Evolutionary conservation across 2,113 vertebrate species (phyloP).

Genomic region (Catagonus wagneri): DNA sequence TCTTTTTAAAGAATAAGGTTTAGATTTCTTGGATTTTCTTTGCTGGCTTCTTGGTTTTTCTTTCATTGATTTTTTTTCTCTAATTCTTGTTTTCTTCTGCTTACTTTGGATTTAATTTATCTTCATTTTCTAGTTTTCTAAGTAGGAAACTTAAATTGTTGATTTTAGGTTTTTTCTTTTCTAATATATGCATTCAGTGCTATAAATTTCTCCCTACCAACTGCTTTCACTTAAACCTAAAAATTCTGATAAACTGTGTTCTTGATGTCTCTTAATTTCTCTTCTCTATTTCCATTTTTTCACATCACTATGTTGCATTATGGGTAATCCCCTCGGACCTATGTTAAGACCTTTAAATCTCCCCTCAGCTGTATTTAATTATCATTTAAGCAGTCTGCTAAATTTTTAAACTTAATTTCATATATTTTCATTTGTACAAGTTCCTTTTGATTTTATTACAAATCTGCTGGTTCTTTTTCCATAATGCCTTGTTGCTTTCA

Average conservation of each 20-base stretch:
- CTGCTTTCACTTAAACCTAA: not conserved
- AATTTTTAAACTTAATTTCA: not conserved
- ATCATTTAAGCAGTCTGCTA: not conserved
- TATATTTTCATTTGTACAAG: not conserved
- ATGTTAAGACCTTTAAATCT: not conserved
- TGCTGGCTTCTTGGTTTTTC: not conserved
- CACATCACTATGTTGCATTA: not conserved
- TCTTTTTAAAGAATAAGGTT: not conserved
- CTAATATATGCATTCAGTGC: not conserved
- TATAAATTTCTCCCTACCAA: not conserved
- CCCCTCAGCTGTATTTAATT: not conserved
- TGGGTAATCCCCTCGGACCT: not conserved
- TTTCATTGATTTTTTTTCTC: not conserved
- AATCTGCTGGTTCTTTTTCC: not conserved
- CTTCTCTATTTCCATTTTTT: not conserved
- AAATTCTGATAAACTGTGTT: not conserved
- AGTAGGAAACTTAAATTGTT: not conserved
- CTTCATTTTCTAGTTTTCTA: not conserved
- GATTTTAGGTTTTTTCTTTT: constrained; percentile 9
- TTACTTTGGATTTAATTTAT: not conserved
- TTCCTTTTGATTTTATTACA: not conserved
- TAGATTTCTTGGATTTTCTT: not conserved
- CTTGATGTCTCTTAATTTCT: not conserved
- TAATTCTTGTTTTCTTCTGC: not conserved
- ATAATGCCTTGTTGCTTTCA: not conserved